These are phyloP conservation scores for Tichodroma muraria DNA, from an alignment of 2,113 vertebrate species.

Conservation along the genomic window DNA sequence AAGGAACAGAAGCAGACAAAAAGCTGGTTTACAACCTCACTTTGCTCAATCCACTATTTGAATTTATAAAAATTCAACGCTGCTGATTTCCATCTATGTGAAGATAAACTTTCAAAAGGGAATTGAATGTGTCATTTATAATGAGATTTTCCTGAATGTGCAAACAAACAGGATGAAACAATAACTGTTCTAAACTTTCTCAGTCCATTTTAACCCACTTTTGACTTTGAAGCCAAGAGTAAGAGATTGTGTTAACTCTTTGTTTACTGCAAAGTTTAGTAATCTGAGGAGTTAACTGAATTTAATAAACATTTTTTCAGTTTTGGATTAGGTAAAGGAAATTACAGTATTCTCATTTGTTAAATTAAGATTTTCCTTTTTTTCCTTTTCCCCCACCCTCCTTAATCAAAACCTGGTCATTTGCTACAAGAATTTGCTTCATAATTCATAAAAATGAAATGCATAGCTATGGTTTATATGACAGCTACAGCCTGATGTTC, in stretches of 20 bases:
- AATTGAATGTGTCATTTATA: neutral
- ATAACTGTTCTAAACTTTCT: neutral
- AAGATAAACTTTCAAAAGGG: neutral
- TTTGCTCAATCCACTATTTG: neutral
- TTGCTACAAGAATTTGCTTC: neutral
- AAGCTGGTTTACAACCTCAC: neutral
- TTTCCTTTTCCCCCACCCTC: accelerated
- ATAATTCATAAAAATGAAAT: neutral
- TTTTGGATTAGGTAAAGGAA: neutral
- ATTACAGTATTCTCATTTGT: neutral
- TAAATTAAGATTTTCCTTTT: neutral
- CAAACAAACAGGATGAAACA: neutral
- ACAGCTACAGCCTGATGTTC: neutral
- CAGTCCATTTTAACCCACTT: neutral
- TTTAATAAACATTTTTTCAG: neutral
- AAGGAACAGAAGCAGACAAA: neutral
- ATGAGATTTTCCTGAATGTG: neutral
- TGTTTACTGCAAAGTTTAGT: neutral
- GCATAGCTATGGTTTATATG: neutral
- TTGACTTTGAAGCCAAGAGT: neutral
- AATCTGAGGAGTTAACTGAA: neutral
- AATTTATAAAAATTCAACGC: neutral
- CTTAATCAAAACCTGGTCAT: neutral
- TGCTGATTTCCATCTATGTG: neutral
- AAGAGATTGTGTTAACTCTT: neutral